Evolutionary conservation across 2,113 vertebrate genomes (phyloP).

Genomic region (Pelodiscus sinensis): DNA sequence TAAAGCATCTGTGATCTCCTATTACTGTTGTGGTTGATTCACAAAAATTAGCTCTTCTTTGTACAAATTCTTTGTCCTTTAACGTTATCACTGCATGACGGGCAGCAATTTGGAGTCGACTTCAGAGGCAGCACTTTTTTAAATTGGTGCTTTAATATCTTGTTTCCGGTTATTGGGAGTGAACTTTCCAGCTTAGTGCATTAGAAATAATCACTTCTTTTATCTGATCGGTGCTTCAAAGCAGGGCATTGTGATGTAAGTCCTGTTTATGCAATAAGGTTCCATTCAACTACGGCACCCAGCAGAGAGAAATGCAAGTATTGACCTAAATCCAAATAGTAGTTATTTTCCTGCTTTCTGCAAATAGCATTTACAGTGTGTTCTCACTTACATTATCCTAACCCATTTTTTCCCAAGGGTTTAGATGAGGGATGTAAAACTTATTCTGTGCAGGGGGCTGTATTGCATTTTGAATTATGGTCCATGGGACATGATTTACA

Average conservation of each 20-base stretch:
- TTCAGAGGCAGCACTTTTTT: not conserved
- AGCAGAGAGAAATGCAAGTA: not conserved
- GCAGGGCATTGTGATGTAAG: not conserved
- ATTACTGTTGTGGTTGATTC: not conserved
- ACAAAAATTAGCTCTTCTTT: not conserved
- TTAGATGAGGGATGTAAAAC: not conserved
- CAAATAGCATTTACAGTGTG: not conserved
- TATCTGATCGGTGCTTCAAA: not conserved
- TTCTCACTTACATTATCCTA: not conserved
- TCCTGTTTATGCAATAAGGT: not conserved
- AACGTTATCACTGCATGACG: not conserved
- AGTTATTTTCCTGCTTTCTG: not conserved
- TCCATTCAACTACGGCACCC: fast-evolving
- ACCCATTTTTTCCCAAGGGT: not conserved
- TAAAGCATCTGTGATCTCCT: not conserved
- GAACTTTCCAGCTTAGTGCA: not conserved
- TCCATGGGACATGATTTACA: not conserved
- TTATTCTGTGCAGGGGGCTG: fast-evolving
- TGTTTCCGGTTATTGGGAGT: not conserved
- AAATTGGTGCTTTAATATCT: not conserved
- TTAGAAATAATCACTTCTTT: not conserved
- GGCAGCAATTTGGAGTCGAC: not conserved
- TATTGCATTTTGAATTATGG: not conserved
- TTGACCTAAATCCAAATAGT: fast-evolving
- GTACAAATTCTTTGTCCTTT: not conserved